These are phyloP conservation scores for Axis porcinus DNA, from an alignment of 2,113 vertebrate genomes.

Conservation along the genomic window DNA sequence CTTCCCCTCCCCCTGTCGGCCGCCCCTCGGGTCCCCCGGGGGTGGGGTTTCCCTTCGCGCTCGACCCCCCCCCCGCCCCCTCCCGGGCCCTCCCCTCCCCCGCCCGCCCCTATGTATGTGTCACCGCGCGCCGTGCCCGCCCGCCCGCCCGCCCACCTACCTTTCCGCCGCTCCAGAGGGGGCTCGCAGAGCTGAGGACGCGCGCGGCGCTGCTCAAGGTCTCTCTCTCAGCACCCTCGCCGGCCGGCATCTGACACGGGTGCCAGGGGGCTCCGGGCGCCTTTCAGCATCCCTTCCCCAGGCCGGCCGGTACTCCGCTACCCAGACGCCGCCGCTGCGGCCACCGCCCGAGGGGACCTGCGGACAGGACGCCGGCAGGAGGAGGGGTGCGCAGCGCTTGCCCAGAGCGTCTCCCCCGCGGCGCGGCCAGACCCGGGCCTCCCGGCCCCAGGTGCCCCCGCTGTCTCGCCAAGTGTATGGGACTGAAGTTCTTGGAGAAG, in stretches of 20 bases:
- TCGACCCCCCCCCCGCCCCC: conserved; percentile 30
- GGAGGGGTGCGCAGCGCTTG: conserved; percentile 33
- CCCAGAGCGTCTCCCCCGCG: background rate
- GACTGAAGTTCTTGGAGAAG: conserved; percentile 81
- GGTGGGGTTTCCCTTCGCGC: conserved; percentile 54
- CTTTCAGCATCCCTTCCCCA: conserved; percentile 75
- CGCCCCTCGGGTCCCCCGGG: conserved; percentile 15
- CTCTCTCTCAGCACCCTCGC: conserved; percentile 74
- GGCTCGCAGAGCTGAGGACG: conserved; percentile 80
- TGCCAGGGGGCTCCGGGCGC: conserved; percentile 57
- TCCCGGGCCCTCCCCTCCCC: conserved; percentile 63
- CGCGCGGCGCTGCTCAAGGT: conserved; percentile 80
- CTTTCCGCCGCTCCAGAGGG: conserved; percentile 80
- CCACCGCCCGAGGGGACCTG: conserved; percentile 79
- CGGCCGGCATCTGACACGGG: conserved; percentile 77
- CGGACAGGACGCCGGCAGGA: conserved; percentile 72
- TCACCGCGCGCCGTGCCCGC: conserved; percentile 75
- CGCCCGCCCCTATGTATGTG: conserved; percentile 64
- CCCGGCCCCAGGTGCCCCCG: background rate
- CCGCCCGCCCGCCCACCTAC: conserved; percentile 83
- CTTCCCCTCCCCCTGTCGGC: background rate
- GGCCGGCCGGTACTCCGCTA: conserved; percentile 73
- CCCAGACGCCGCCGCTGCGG: conserved; percentile 77
- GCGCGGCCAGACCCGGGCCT: conserved; percentile 66
- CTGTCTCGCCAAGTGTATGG: conserved; percentile 77